Evolutionary conservation across 2,797 vertebrate species (phyloP).

Genomic region (Lacerta agilis): DNA sequence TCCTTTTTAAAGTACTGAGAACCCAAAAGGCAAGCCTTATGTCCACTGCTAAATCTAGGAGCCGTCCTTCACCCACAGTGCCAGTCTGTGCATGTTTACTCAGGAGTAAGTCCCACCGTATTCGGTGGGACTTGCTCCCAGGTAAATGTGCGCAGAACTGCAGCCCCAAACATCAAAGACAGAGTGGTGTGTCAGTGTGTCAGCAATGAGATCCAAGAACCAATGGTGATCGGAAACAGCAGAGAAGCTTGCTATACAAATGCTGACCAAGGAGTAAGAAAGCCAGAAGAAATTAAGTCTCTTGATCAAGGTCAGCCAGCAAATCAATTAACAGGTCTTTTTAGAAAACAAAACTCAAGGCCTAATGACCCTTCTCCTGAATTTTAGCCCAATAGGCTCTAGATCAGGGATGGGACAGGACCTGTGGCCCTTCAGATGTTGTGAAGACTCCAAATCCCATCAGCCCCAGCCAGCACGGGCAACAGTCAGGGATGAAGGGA

Average conservation of each 20-base stretch:
- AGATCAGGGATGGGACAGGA: no score
- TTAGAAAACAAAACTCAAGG: background rate
- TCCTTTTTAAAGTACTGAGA: background rate
- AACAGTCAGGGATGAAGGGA: no score
- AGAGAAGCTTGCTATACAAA: background rate
- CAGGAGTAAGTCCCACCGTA: background rate
- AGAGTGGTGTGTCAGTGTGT: background rate
- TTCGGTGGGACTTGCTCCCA: background rate
- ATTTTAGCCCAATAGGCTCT: background rate
- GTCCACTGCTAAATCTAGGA: background rate
- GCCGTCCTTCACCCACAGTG: background rate
- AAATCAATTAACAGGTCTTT: background rate
- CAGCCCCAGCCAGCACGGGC: no score
- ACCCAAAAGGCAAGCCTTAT: background rate
- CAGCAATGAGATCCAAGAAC: background rate
- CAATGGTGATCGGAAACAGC: background rate
- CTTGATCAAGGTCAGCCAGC: background rate
- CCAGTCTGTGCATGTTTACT: background rate
- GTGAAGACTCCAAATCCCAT: no score
- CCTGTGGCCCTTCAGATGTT: no score
- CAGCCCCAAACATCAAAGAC: background rate
- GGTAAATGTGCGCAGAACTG: background rate
- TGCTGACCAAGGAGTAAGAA: background rate
- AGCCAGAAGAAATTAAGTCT: background rate
- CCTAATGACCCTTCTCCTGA: background rate